Conservation (phyloP, 1,140 invertebrate species). For the Zaprionus ornatus region DNA sequence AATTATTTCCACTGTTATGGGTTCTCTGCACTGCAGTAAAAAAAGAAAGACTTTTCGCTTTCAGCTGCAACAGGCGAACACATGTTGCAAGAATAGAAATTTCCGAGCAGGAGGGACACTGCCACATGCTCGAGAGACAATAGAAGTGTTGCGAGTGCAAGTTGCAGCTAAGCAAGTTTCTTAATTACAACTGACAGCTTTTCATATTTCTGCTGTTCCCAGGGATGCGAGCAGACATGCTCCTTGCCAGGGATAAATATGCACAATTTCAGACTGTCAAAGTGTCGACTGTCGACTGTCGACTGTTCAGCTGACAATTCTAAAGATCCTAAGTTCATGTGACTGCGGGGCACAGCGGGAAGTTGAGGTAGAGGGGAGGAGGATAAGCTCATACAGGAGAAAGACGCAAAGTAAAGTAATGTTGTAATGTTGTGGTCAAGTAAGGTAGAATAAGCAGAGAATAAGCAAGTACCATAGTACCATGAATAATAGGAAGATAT, state of each 20-base stretch:
- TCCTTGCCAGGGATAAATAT: not conserved
- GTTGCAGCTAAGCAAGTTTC: constrained; percentile 41
- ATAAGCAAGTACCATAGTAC: too few species aligned
- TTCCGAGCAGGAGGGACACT: not conserved
- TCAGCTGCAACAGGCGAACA: constrained; percentile 18
- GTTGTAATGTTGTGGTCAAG: too few species aligned
- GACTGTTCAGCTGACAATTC: not conserved
- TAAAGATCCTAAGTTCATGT: not conserved
- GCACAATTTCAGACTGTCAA: not conserved
- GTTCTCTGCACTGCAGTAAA: constrained; percentile 14
- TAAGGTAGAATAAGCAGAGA: too few species aligned
- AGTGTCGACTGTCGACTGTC: not conserved
- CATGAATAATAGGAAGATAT: too few species aligned
- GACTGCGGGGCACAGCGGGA: not conserved
- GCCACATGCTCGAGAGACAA: not conserved
- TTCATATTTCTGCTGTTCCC: constrained; percentile 20
- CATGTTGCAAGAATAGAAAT: constrained; percentile 26
- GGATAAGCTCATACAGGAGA: too few species aligned
- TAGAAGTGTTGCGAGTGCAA: constrained; percentile 3
- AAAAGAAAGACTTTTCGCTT: constrained; percentile 15
- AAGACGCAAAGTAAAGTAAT: too few species aligned
- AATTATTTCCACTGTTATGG: constrained; percentile 50
- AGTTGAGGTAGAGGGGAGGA: not conserved
- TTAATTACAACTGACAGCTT: constrained; percentile 48
- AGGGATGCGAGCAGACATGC: not conserved